Base-by-base conservation (phyloP, 53 echinoderm and acorn worm genomes). In the Temnopleurus reevesii region DNA sequence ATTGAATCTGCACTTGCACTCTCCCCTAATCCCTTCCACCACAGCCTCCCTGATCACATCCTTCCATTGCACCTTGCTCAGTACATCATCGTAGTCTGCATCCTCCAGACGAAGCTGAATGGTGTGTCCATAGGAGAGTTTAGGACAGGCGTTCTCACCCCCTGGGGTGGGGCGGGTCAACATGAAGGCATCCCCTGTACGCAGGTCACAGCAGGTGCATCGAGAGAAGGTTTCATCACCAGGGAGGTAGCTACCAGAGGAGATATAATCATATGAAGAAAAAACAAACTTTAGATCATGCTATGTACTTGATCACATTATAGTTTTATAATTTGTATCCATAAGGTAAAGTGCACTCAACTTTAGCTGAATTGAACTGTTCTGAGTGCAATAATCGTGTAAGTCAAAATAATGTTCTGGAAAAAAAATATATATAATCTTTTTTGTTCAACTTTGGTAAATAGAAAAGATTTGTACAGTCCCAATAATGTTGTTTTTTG, bases 1-100 rank as follows among this genome's bases (percentile, higher is more conserved):
- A 65, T 80, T 93, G 64, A 99, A 99, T 2, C 93, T 92, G 91
- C 99, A 99, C 54, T 92, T 76, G 91, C 99, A 99, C 46, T 91
- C 76, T 24, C 55, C 61, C 30, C 91, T 92, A 21, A 99, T 60
- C 0, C 95, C 95, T 4, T 56, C 9, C 1, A 90, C 94, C 1
- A 99, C 82, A 26, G 71, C 91, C 28, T 89, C 84, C 65, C 77
- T 81, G 27, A 99, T 55, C 15, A 77, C 90, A 15, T 8, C 24
- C 46, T 87, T 57, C 41, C 71, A 57, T 71, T 81, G 60, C 8
- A 91, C 76, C 46, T 9, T 27, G 55, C 93, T 89, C 65, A 84
- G 60, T 47, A 25, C 83, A 94, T 94, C 93, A 56, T 84, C 79
- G 81, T 92, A 99, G 18, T 64, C 91, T 10, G 94, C 96, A 76